Conservation (phyloP, 2,113 vertebrate genomes). For the Emydura subglobosa region DNA sequence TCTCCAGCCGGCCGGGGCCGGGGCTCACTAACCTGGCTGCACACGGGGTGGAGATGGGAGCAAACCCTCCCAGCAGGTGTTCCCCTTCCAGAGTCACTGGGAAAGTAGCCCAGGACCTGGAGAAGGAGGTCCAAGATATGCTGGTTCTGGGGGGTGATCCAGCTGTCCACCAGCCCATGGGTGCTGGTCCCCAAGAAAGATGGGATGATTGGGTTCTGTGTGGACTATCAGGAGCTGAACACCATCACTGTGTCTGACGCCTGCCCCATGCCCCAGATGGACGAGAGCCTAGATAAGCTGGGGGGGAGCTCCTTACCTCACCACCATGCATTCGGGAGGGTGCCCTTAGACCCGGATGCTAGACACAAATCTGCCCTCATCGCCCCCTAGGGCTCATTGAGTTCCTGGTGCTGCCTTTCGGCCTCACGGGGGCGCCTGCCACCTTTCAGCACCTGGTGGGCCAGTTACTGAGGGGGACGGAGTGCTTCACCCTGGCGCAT, state of each 20-base stretch:
- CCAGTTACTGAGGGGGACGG: too few species aligned
- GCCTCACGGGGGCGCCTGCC: too few species aligned
- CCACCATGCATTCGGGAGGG: background rate
- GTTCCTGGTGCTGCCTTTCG: too few species aligned
- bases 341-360: too few species aligned
- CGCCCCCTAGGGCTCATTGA: too few species aligned
- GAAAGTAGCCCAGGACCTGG: background rate
- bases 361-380: too few species aligned
- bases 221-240: background rate
- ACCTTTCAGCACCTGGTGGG: too few species aligned
- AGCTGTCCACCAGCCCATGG: background rate
- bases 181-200: background rate
- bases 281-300: background rate
- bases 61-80: background rate
- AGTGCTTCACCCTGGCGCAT: too few species aligned
- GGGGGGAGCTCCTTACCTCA: background rate
- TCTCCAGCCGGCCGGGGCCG: too few species aligned
- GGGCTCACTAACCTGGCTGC: too few species aligned
- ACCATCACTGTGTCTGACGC: background rate
- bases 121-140: background rate
- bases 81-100: too few species aligned
- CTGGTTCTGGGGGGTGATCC: background rate
- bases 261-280: background rate
- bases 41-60: rapidly evolving
- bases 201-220: background rate